Conservation (phyloP, 2,113 vertebrate species). For the Rhynchomys soricoides region DNA sequence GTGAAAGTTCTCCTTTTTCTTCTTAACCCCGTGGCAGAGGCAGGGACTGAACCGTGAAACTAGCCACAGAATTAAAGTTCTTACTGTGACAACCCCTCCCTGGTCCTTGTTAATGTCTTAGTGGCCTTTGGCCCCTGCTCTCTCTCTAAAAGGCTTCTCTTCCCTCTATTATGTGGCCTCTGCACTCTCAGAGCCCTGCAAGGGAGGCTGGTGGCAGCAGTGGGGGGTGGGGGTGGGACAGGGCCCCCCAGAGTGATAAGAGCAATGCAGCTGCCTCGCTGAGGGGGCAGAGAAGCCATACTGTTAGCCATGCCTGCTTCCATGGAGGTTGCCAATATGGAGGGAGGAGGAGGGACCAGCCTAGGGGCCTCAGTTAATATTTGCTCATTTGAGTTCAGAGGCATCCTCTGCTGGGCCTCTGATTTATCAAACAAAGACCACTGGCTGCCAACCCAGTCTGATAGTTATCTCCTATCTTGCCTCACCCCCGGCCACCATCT, state of each 20-base stretch:
- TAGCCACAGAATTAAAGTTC: background rate
- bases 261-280: background rate
- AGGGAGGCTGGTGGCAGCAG: too few relatives aligned
- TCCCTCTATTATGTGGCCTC: background rate
- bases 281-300: background rate
- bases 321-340: background rate
- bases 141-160: background rate
- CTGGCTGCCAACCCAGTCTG: background rate
- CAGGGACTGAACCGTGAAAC: constrained; percentile 1
- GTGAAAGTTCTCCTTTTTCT: background rate
- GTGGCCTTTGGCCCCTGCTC: background rate
- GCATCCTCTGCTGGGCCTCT: background rate
- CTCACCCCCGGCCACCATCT: background rate
- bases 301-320: background rate
- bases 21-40: background rate
- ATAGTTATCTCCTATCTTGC: background rate
- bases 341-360: background rate
- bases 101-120: background rate
- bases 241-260: background rate
- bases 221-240: background rate
- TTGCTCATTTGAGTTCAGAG: background rate
- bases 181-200: background rate
- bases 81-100: background rate
- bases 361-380: background rate
- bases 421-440: background rate